Conservation (phyloP, 2,888 invertebrate genomes). For the Bugulina stolonifera region DNA sequence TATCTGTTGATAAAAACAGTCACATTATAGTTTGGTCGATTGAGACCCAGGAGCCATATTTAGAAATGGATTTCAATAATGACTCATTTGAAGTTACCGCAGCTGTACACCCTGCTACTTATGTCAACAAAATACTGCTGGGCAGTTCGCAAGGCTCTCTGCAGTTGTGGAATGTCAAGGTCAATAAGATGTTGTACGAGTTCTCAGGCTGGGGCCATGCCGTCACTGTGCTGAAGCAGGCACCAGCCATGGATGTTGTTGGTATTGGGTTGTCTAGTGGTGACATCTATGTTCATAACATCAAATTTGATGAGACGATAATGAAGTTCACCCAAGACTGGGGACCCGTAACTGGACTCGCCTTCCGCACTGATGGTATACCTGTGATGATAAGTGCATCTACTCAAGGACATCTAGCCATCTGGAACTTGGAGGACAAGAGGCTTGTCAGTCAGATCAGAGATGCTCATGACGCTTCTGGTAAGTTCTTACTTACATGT, state of each 20-base stretch:
- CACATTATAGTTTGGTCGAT: conserved; percentile 79
- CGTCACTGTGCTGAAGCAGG: conserved; percentile 73
- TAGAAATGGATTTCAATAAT: conserved; percentile 54
- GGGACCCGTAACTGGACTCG: conserved; percentile 76
- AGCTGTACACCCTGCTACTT: conserved; percentile 86
- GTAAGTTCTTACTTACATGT: too few species aligned
- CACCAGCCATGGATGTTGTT: conserved; percentile 86
- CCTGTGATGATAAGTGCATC: conserved; percentile 82
- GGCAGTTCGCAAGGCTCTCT: conserved; percentile 78
- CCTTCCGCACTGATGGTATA: conserved; percentile 76
- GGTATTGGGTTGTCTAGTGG: conserved; percentile 80
- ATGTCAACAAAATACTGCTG: conserved; percentile 84
- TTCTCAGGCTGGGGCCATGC: conserved; percentile 69
- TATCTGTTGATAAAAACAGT: conserved; percentile 76
- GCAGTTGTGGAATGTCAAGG: conserved; percentile 84
- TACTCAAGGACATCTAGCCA: conserved; percentile 74
- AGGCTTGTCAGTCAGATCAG: conserved; percentile 72
- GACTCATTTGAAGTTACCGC: conserved; percentile 71
- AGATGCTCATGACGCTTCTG: conserved; percentile 63
- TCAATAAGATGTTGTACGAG: conserved; percentile 60
- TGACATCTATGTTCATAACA: conserved; percentile 76
- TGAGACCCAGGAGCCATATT: conserved; percentile 59
- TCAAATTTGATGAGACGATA: conserved; percentile 74
- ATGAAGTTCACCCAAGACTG: conserved; percentile 85
- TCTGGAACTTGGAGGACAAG: conserved; percentile 75